phyloP scores from a whole-genome alignment of 2,113 vertebrate genomes.

The Chamaea fasciata region DNA sequence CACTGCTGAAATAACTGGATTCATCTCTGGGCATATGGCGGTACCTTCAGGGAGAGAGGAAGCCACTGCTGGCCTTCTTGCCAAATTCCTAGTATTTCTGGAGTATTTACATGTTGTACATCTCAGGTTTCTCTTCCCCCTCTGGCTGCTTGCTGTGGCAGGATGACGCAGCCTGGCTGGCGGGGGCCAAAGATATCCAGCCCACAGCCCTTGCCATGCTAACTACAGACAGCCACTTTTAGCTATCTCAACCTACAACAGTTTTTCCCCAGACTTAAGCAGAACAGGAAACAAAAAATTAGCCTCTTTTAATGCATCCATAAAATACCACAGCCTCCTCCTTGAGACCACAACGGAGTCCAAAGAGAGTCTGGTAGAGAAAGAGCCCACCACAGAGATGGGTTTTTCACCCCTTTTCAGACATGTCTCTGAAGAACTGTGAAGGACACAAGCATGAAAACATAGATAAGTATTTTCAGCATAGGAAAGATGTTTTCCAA shows the following conservation, averaged over 20 bases:
- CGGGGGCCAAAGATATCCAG: not conserved
- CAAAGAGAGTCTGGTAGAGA: not conserved
- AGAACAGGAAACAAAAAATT: not conserved
- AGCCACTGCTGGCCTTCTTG: conserved; percentile 31
- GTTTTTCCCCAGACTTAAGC: not conserved
- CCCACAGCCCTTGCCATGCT: not conserved
- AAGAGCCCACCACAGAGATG: not conserved
- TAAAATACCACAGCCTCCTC: not conserved
- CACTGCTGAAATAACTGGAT: conserved; percentile 5
- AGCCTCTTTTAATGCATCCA: not conserved
- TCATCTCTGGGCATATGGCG: conserved; percentile 35
- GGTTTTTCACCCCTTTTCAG: not conserved
- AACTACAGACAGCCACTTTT: not conserved
- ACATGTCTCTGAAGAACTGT: not conserved
- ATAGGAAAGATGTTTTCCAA: not conserved
- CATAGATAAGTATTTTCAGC: not conserved
- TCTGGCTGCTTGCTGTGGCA: not conserved
- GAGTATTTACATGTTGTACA: conserved; percentile 37
- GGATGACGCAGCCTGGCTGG: not conserved
- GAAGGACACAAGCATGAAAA: not conserved
- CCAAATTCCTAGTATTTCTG: conserved; percentile 43
- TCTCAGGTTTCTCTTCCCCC: not conserved
- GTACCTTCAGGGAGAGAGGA: conserved; percentile 51
- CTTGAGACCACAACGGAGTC: not conserved
- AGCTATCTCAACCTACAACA: not conserved